Evolutionary conservation across 2,113 vertebrate genomes (phyloP).

Genomic region (Deroptyus accipitrinus): DNA sequence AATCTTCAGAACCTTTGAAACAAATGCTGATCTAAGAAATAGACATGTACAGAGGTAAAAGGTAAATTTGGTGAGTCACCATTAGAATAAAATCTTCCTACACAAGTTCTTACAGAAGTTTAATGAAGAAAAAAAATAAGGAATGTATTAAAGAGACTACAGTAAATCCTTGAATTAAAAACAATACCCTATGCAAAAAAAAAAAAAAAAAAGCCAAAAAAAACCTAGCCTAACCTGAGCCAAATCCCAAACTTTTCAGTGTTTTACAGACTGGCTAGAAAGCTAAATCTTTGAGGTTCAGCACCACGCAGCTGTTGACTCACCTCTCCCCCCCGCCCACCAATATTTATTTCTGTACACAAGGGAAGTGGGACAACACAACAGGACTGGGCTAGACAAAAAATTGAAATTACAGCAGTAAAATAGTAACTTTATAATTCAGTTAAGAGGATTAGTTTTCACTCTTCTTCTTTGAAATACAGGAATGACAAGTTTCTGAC

Average conservation of each 20-base stretch:
- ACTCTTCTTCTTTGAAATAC: neutral
- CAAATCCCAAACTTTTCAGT: neutral
- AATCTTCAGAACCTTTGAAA: neutral
- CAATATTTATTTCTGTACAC: neutral
- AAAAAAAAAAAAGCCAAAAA: neutral
- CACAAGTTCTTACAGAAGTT: neutral
- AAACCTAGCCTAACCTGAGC: accelerated
- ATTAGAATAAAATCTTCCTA: neutral
- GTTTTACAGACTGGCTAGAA: neutral
- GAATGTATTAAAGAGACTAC: neutral
- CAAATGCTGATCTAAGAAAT: neutral
- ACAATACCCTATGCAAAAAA: accelerated
- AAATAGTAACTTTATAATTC: neutral
- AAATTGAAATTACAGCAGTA: neutral
- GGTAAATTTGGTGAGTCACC: neutral
- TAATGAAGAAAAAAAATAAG: neutral
- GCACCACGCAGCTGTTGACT: neutral
- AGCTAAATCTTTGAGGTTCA: neutral
- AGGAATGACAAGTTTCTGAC: neutral
- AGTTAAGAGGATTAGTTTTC: neutral
- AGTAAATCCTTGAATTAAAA: neutral
- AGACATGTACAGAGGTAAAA: neutral
- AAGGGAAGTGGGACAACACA: neutral
- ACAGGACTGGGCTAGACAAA: neutral
- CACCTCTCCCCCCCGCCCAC: too few species aligned